phyloP scores from a whole-genome alignment of 2,113 vertebrate species.

The Pantherophis guttatus region DNA sequence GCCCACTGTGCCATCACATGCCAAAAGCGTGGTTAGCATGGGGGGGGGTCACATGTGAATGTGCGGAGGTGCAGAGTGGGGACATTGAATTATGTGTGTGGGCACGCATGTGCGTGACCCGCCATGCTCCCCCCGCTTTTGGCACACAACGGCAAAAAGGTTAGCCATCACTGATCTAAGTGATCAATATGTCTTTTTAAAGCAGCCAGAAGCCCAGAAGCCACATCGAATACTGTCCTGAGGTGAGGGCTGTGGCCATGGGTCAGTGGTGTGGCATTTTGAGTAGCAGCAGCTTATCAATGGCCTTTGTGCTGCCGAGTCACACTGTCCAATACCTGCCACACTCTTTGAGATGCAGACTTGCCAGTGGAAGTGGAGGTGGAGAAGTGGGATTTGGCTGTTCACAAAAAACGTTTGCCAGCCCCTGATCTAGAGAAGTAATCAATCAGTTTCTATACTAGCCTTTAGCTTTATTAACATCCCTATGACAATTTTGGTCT shows the following conservation, averaged over 20 bases:
- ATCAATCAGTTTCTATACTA: background rate
- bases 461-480: background rate
- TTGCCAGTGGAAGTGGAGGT: background rate
- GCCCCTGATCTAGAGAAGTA: background rate
- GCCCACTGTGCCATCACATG: too few species aligned
- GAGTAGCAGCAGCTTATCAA: background rate
- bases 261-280: background rate
- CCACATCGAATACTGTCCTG: background rate
- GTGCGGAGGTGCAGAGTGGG: too few species aligned
- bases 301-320: background rate
- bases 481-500: background rate
- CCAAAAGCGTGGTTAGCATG: too few species aligned
- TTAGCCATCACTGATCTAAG: background rate
- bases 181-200: background rate
- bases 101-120: too few species aligned
- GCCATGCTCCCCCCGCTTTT: too few species aligned
- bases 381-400: background rate
- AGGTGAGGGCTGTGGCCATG: accelerated
- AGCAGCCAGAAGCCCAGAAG: background rate
- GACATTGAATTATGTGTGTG: too few species aligned
- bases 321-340: background rate
- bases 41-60: too few species aligned
- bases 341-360: background rate
- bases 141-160: too few species aligned
- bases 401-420: background rate